Evolutionary conservation across 2,888 invertebrate species (phyloP).

Genomic region (Aromia moschata): DNA sequence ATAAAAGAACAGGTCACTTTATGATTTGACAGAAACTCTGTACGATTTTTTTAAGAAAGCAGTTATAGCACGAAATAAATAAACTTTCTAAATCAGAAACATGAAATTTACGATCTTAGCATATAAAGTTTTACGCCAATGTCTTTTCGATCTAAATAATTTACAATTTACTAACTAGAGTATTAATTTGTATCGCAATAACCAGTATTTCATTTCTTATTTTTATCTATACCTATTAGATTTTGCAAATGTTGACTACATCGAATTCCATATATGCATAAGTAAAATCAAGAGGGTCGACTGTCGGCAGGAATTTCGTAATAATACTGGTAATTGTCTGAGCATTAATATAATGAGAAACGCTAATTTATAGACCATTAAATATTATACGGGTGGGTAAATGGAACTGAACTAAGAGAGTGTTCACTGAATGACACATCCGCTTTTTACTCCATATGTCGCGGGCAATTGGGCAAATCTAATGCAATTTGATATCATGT

Average conservation of each 20-base stretch:
- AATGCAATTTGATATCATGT: conserved; percentile 21
- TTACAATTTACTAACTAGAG: no score
- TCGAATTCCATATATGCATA: neutral
- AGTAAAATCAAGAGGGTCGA: neutral
- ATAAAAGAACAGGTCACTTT: no score
- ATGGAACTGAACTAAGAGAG: conserved; percentile 16
- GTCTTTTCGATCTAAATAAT: no score
- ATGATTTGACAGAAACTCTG: no score
- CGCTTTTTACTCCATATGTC: conserved; percentile 19
- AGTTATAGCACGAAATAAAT: no score
- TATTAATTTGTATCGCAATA: no score
- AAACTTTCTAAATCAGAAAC: no score
- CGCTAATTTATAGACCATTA: conserved; percentile 26
- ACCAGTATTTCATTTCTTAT: no score
- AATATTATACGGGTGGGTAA: conserved; percentile 23
- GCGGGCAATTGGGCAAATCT: conserved; percentile 22
- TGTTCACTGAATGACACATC: conserved; percentile 23
- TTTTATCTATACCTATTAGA: no score
- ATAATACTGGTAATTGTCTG: conserved; percentile 20
- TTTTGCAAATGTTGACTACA: neutral
- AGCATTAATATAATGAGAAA: conserved; percentile 17
- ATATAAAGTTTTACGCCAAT: no score
- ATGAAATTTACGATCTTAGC: no score
- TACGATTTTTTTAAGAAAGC: no score
- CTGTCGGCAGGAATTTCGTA: neutral